Evolutionary conservation across 1,140 invertebrate species (phyloP), one percentile per base, ranked within the genome.

Genomic region (Drosophila kepulauana): DNA sequence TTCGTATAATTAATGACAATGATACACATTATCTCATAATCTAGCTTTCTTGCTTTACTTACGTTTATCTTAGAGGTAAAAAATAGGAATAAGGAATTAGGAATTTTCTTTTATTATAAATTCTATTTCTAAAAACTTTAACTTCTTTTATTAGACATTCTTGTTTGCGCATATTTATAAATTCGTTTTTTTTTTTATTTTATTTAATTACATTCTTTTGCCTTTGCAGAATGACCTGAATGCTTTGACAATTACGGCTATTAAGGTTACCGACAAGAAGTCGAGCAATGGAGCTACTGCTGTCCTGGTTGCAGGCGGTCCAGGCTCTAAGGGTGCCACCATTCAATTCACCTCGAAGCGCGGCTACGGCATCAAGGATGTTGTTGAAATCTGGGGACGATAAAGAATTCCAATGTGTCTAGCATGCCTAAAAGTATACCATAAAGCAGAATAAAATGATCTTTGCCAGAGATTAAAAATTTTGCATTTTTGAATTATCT

Each of bases 241-340:
- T 35, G 89, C 89, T 0, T 13, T 86, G 28, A 91, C 89, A 6
- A 89, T 91, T 20, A 91, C 89, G 33, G 84, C 89, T 28, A 80
- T 91, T 25, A 52, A 49, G 56, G 15, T 91, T 0, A 91, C 81
- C 5, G 89, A 91, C 33, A 78, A 77, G 25, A 86, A 81, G 71
- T 75, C 70, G 33, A 74, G 51, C 10, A 49, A 90, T 11, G 89
- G 89, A 13, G 85, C 89, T 1, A 91, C 89, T 0, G 89, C 72
- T 0, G 59, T 68, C 1, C 33, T 91, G 2, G 7, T 38, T 1
- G 68, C 71, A 1, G 89, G 89, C 13, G 89, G 89, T 20, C 89
- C 81, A 2, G 89, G 89, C 11, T 91, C 89, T 6, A 91, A 91
- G 57, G 89, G 89, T n/a, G 81, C 51, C 13, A 91, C 89, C 35